Conservation (phyloP, 1,140 invertebrate genomes). For the Ptiloglossa arizonensis region DNA sequence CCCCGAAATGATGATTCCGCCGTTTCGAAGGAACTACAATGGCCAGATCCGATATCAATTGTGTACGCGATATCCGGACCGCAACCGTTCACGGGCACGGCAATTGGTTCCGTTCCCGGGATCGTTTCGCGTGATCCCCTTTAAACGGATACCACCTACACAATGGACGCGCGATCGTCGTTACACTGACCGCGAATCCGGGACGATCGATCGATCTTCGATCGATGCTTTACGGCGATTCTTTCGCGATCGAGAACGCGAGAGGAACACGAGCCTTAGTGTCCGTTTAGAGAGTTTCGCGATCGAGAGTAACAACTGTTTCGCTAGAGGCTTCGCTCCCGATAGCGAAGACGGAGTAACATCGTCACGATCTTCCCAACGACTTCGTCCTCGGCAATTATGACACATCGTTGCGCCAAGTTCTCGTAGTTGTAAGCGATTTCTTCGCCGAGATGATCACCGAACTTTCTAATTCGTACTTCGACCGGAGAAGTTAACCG, state of each 20-base stretch:
- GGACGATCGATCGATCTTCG: conserved; percentile 30
- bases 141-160: conserved; percentile 41
- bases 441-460: too few species aligned
- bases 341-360: too few species aligned
- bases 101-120: conserved; percentile 31
- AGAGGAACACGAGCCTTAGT: too few species aligned
- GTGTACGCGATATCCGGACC: conserved; percentile 45
- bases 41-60: conserved; percentile 55
- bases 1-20: conserved; percentile 24
- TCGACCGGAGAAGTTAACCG: too few species aligned
- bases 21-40: conserved; percentile 43
- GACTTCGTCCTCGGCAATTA: too few species aligned
- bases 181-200: conserved; percentile 48
- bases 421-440: too few species aligned
- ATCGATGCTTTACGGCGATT: conserved; percentile 6
- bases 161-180: background rate
- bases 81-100: conserved; percentile 20
- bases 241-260: conserved; percentile 6
- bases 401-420: too few species aligned
- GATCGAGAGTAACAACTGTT: too few species aligned
- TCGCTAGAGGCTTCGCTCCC: too few species aligned
- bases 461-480: too few species aligned
- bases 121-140: conserved; percentile 41
- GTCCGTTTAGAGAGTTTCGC: too few species aligned
- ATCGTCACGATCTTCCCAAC: too few species aligned